phyloP scores from a whole-genome alignment of 1,140 invertebrate genomes.

The Panagrolaimus sp. region DNA sequence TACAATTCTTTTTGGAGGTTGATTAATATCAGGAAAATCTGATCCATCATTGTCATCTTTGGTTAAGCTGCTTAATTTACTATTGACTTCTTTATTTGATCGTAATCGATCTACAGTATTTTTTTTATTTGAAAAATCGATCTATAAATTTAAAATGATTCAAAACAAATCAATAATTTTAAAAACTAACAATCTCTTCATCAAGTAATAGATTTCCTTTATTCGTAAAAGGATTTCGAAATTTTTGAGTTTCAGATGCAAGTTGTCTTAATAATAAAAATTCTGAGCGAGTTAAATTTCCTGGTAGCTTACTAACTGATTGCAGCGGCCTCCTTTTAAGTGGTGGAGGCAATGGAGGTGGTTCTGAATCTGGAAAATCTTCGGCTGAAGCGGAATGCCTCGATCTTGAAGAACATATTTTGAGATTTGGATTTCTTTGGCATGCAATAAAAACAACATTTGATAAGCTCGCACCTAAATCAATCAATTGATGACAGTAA shows the following conservation, averaged over 20 bases:
- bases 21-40: background rate
- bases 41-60: background rate
- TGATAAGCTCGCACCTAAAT: background rate
- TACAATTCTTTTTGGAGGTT: too few relatives aligned
- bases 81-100: too few relatives aligned
- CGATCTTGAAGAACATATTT: background rate
- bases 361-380: slow-evolving; percentile 3
- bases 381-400: background rate
- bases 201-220: background rate
- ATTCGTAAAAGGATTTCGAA: slow-evolving; percentile 9
- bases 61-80: too few relatives aligned
- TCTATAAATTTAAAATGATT: background rate
- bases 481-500: too few relatives aligned
- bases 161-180: background rate
- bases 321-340: too few relatives aligned
- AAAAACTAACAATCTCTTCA: background rate
- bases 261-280: slow-evolving; percentile 14
- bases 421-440: background rate
- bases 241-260: background rate
- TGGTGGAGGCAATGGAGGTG: slow-evolving; percentile 1
- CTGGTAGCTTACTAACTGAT: too few relatives aligned
- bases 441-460: slow-evolving; percentile 7
- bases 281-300: background rate
- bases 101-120: background rate
- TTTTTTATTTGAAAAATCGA: slow-evolving; percentile 12